phyloP scores from a whole-genome alignment of 2,888 invertebrate species.

The Terebella lapidaria region DNA sequence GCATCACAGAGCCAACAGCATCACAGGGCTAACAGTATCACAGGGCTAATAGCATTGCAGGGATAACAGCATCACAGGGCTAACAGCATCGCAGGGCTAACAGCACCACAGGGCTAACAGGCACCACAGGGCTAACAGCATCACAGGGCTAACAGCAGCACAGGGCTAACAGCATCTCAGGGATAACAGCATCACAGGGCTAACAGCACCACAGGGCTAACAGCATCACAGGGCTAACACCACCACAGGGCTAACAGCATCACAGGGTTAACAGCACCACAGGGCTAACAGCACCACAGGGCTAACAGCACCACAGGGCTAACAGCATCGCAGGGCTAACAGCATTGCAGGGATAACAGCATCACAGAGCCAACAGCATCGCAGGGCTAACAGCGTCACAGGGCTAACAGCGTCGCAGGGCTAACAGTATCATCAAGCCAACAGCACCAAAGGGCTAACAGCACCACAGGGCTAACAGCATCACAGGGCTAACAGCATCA shows the following conservation, averaged over 20 bases:
- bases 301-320: too few relatives aligned
- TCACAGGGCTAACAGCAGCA: not conserved
- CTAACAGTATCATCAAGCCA: too few relatives aligned
- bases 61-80: not conserved
- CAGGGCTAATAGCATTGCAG: not conserved
- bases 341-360: too few relatives aligned
- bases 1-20: not conserved
- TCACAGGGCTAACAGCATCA: too few relatives aligned
- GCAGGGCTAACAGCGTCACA: too few relatives aligned
- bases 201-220: not conserved
- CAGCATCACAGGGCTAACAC: not conserved
- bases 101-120: not conserved
- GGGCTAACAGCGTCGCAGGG: too few relatives aligned
- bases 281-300: not conserved
- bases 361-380: too few relatives aligned
- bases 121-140: not conserved
- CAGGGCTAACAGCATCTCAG: not conserved
- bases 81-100: not conserved
- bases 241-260: not conserved
- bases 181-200: not conserved
- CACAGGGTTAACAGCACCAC: not conserved
- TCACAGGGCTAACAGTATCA: not conserved
- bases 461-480: too few relatives aligned
- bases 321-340: too few relatives aligned
- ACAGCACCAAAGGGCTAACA: too few relatives aligned